Conservation (phyloP, 35 echinoderm and acorn worm species). For the Ophioderma brevispina region DNA sequence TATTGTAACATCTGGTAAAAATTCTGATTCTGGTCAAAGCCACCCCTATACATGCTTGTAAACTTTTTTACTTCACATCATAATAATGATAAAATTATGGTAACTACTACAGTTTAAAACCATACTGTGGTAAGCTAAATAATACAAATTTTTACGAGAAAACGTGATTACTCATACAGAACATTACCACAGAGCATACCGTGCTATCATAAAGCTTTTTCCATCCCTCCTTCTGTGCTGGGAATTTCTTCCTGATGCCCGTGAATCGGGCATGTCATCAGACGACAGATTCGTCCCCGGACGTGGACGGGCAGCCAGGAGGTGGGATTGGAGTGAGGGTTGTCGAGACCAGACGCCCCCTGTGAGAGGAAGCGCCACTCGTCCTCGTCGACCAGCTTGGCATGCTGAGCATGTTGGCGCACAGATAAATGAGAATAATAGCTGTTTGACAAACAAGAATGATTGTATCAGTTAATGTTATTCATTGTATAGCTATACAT, state of each 20-base stretch:
- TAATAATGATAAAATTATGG: neutral
- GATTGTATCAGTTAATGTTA: too few relatives aligned
- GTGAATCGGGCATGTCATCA: conserved; percentile 83
- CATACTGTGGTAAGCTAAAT: neutral
- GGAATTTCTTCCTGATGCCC: conserved; percentile 95
- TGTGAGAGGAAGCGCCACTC: conserved; percentile 97
- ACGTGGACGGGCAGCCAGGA: conserved; percentile 86
- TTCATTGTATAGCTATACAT: too few relatives aligned
- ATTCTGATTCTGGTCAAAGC: too few relatives aligned
- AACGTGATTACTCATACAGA: too few relatives aligned
- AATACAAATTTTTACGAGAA: too few relatives aligned
- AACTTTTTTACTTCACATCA: neutral
- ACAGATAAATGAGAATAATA: conserved; percentile 98
- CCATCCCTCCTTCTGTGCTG: conserved; percentile 97
- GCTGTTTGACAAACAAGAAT: conserved; percentile 61
- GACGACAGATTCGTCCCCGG: conserved; percentile 96
- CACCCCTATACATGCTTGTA: neutral
- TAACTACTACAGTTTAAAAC: neutral
- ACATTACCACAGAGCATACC: too few relatives aligned
- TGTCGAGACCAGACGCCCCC: conserved; percentile 91
- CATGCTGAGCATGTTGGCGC: conserved; percentile 85
- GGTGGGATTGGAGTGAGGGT: conserved; percentile 97
- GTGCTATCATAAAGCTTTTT: conserved; percentile 87
- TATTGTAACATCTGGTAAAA: too few relatives aligned
- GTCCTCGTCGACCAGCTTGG: conserved; percentile 83